These are phyloP conservation scores for Lasioglossum oenotherae DNA, from an alignment of 2,888 invertebrate species.

Conservation along the genomic window DNA sequence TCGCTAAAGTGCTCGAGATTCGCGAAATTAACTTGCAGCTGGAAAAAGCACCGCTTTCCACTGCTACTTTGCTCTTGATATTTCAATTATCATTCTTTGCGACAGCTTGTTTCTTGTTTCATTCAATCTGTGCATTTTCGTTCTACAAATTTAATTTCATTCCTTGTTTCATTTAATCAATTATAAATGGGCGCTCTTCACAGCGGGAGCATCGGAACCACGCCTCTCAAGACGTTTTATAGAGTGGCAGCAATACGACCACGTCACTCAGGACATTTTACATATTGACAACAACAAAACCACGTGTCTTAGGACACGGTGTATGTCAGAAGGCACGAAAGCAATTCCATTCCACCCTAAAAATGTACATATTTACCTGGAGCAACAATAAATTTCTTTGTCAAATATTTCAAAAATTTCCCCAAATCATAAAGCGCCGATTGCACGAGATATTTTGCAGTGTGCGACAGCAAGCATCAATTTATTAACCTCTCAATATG, in stretches of 20 bases:
- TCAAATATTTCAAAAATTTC: background rate
- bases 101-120: background rate
- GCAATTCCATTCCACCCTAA: background rate
- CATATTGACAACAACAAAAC: background rate
- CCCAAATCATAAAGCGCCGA: background rate
- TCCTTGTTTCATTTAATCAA: background rate
- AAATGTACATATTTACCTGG: background rate
- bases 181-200: background rate
- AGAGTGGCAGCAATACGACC: no score
- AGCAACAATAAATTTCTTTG: background rate
- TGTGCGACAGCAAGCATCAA: background rate
- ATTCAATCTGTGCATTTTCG: background rate
- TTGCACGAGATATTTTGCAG: background rate
- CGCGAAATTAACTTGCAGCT: background rate
- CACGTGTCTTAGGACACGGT: background rate
- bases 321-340: background rate
- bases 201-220: background rate
- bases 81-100: background rate
- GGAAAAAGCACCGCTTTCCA: background rate
- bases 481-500: background rate
- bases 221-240: no score
- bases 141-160: background rate
- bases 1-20: background rate
- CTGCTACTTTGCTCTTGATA: background rate
- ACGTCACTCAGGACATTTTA: background rate